Evolutionary conservation across 37 sponge, comb jelly and placozoan genomes (phyloP).

Genomic region (Eunapius fragilis): DNA sequence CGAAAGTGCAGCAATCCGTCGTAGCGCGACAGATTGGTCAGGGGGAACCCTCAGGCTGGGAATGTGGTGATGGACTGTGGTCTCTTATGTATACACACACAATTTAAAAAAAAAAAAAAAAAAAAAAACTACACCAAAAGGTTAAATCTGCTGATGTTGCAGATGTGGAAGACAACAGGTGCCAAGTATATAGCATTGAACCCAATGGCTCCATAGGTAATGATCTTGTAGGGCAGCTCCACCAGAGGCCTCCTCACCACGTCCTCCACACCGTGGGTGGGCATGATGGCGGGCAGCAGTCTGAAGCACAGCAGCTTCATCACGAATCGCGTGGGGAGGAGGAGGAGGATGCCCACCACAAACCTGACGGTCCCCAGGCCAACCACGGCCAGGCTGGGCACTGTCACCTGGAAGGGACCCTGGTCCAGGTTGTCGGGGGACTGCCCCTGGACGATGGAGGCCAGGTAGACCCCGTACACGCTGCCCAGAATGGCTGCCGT

Average conservation of each 20-base stretch:
- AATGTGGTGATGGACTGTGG: too few relatives aligned
- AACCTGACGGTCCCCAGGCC: constrained; percentile 63
- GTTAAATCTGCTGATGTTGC: constrained; percentile 10
- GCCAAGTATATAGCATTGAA: constrained; percentile 52
- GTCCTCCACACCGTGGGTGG: constrained; percentile 74
- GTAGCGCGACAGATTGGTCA: too few relatives aligned
- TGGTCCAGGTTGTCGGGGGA: constrained; percentile 56
- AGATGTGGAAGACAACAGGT: constrained; percentile 48
- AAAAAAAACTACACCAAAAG: too few relatives aligned
- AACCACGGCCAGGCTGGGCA: constrained; percentile 45
- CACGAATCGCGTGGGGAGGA: constrained; percentile 77
- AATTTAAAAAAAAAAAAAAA: too few relatives aligned
- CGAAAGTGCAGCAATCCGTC: too few relatives aligned
- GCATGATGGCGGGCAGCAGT: constrained; percentile 80
- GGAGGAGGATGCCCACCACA: constrained; percentile 78
- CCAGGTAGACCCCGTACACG: constrained; percentile 45
- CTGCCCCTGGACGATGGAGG: constrained; percentile 27
- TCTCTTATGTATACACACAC: too few relatives aligned
- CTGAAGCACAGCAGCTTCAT: constrained; percentile 86
- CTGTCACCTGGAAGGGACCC: constrained; percentile 43
- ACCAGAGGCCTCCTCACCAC: constrained; percentile 70
- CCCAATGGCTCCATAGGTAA: constrained; percentile 79
- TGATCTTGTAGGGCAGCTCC: constrained; percentile 86
- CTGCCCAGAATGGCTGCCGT: constrained; percentile 81
- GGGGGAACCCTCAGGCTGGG: too few relatives aligned